Percentiles rank a stretch among this genome's conserved stretches.
These are phyloP conservation scores for Heliconius sara DNA, from an alignment of 2,888 invertebrate genomes.

Conservation along the genomic window DNA sequence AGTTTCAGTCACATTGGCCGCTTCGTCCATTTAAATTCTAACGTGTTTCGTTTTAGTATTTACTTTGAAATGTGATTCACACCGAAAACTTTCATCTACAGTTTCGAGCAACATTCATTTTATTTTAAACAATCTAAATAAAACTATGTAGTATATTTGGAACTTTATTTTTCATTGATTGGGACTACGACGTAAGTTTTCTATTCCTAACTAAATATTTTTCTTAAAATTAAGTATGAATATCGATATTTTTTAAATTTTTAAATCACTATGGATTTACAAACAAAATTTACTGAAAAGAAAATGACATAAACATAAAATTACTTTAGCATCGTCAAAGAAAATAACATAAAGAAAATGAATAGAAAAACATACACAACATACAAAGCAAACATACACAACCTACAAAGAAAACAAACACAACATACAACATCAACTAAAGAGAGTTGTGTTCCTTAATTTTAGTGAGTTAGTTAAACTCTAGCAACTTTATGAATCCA, in stretches of 20 bases:
- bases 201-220: no score
- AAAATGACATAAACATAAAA: slow-evolving; percentile 3
- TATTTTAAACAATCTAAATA: slow-evolving; percentile 26
- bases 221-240: no score
- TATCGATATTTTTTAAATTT: neutral
- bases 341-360: neutral
- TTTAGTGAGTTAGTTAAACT: slow-evolving; percentile 19
- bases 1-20: slow-evolving; percentile 69
- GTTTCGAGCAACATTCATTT: slow-evolving; percentile 28
- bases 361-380: neutral
- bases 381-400: neutral
- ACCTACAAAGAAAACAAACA: neutral
- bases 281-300: neutral
- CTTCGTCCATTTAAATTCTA: slow-evolving; percentile 77
- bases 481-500: slow-evolving; percentile 49
- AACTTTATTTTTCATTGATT: neutral
- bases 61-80: slow-evolving; percentile 66
- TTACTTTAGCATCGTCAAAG: neutral
- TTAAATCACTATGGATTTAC: neutral
- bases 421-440: neutral
- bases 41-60: slow-evolving; percentile 75
- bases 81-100: slow-evolving; percentile 48
- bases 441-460: neutral
- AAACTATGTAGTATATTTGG: neutral
- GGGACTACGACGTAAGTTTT: no score